Evolutionary conservation across 2,113 vertebrate genomes (phyloP), one percentile per base, ranked within the genome.

Genomic region (Trematocara nigrifrons): DNA sequence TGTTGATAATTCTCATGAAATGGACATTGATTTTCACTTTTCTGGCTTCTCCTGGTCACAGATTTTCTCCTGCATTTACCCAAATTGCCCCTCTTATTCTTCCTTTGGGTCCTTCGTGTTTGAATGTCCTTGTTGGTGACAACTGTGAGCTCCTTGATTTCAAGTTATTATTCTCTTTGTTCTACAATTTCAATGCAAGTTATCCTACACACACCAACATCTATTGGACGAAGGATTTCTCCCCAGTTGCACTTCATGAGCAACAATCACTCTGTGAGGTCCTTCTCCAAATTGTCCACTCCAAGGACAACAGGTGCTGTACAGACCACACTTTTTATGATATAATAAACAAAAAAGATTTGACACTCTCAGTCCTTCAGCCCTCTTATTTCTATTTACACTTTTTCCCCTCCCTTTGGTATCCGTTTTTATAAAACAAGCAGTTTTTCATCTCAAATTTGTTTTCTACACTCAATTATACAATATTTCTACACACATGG

Each of bases 1-100:
- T 51, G 26, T 33, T 76, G 71, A 76, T 51, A 49, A 76, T 31
- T 76, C 26, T 76, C 45, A 76, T 33, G 26, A 76, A 76, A 76
- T 76, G 71, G 45, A n/a, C 45, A 76, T 76, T 51, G 71, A 76
- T 76, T 76, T 76, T 76, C 16, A 51, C 45, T 76, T 51, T 51
- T 7, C 71, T 76, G 69, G 26, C 42, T 76, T 76, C 71, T 49
- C 26, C 26, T 76, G 71, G 71, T 49, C 71, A 12, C 15, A 49
- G 69, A 49, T 76, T 76, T 76, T n/a, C 26, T 18, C 45, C 71
- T n/a, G 26, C 26, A 31, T 76, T 76, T 76, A 49, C 71, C 71
- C 47, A 51, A 76, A 76, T 76, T 31, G 71, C 15, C 26, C 26
- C 26, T 51, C 45, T 76, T 76, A 45, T 76, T 76, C 71, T 76